Evolutionary conservation across 1,140 invertebrate species (phyloP).

Genomic region (Hyphantria cunea): DNA sequence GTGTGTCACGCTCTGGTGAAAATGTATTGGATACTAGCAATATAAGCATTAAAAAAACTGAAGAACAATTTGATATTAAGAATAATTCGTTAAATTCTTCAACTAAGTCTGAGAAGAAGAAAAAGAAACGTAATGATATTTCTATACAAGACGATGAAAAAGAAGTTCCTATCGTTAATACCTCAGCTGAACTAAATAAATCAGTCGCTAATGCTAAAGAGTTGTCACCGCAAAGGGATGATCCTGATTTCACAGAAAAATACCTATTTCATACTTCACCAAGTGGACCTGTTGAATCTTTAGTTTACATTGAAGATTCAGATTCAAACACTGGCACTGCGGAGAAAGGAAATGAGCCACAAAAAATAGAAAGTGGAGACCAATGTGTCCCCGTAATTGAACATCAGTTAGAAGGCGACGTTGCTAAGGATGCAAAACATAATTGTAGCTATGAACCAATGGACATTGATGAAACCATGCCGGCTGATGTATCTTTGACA

Average conservation of each 20-base stretch:
- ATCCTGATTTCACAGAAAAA: constrained; percentile 18
- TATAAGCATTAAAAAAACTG: constrained; percentile 4
- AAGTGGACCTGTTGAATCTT: constrained; percentile 36
- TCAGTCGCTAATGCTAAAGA: not conserved
- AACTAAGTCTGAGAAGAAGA: constrained; percentile 18
- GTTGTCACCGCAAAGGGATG: too few species aligned
- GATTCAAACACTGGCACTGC: constrained; percentile 50
- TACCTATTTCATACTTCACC: constrained; percentile 46
- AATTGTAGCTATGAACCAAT: constrained; percentile 64
- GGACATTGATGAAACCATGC: constrained; percentile 70
- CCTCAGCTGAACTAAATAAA: constrained; percentile 5
- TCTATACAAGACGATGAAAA: constrained; percentile 13
- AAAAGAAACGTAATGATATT: constrained; percentile 16
- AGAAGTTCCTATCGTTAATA: constrained; percentile 8
- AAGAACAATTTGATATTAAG: constrained; percentile 26
- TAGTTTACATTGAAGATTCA: constrained; percentile 58
- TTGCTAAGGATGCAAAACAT: constrained; percentile 20
- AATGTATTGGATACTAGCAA: constrained; percentile 28
- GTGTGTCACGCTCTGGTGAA: constrained; percentile 39
- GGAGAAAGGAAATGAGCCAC: constrained; percentile 16
- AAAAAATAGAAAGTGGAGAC: constrained; percentile 44
- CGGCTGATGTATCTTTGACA: constrained; percentile 42
- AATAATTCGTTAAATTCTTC: constrained; percentile 30
- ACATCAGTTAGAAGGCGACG: constrained; percentile 19
- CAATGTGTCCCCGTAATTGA: constrained; percentile 62